Evolutionary conservation across 30 jellyfish, hydroid and myxozoan genomes (phyloP).

Genomic region (Pseudorhiza aurosa): DNA sequence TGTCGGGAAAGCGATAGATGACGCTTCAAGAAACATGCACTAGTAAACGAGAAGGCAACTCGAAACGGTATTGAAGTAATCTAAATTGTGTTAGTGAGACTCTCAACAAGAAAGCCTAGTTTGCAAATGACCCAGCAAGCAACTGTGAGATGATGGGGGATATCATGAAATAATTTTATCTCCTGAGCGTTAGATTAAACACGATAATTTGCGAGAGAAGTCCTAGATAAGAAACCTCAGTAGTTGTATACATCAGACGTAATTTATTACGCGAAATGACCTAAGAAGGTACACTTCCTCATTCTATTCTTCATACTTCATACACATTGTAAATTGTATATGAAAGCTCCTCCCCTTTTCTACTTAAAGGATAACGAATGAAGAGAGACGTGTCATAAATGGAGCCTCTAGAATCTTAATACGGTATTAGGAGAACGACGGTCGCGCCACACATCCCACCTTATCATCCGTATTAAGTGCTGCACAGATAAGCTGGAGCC

Average conservation of each 20-base stretch:
- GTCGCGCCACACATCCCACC: constrained; percentile 12
- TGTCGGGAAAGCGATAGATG: no score
- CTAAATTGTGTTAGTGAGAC: not conserved
- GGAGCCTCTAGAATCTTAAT: constrained; percentile 51
- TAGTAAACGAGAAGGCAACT: no score
- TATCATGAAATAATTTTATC: not conserved
- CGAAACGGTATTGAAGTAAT: no score
- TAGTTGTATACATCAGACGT: not conserved
- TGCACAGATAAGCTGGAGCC: constrained; percentile 61
- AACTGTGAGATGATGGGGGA: not conserved
- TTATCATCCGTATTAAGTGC: constrained; percentile 1
- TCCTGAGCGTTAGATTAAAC: constrained; percentile 17
- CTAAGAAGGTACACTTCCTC: constrained; percentile 38
- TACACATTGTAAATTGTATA: not conserved
- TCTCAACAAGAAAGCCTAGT: not conserved
- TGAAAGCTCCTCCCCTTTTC: constrained; percentile 48
- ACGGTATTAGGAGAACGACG: constrained; percentile 34
- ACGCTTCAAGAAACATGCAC: no score
- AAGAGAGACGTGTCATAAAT: not conserved
- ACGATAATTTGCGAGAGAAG: constrained; percentile 4
- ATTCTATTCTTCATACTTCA: not conserved
- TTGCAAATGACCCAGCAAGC: constrained; percentile 27
- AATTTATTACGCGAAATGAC: not conserved
- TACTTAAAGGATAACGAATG: constrained; percentile 13
- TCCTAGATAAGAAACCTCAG: constrained; percentile 43